These are phyloP conservation scores for Fulmarus glacialis DNA, from an alignment of 2,113 vertebrate genomes.

Conservation along the genomic window DNA sequence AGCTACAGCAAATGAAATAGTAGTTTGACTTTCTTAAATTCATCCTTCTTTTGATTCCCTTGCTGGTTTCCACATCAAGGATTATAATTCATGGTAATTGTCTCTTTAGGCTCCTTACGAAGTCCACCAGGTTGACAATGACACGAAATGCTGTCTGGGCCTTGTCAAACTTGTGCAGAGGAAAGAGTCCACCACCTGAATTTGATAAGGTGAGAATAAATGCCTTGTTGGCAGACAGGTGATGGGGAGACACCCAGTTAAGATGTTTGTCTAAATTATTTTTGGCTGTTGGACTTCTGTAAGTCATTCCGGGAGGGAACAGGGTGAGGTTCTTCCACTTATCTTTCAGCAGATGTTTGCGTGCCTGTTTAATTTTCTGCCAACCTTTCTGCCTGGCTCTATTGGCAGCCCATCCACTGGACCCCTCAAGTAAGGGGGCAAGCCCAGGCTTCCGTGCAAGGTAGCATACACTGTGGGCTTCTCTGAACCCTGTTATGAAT, in stretches of 20 bases:
- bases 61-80: neutral
- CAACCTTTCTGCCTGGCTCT: neutral
- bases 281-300: neutral
- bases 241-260: neutral
- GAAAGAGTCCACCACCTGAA: conserved; percentile 94
- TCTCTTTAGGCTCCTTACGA: conserved; percentile 89
- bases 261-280: neutral
- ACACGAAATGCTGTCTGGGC: conserved; percentile 99
- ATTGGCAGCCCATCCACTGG: neutral
- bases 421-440: neutral
- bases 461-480: neutral
- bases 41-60: neutral
- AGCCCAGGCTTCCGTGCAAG: neutral
- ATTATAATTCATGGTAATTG: neutral
- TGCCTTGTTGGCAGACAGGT: neutral
- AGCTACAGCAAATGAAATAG: neutral
- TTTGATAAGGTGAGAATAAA: conserved; percentile 89
- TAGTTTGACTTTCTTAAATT: neutral
- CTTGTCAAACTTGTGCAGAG: conserved; percentile 96
- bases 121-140: conserved; percentile 95
- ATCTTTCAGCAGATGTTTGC: neutral
- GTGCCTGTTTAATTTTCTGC: neutral
- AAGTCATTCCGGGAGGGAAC: neutral
- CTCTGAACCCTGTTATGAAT: neutral
- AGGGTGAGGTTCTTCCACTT: neutral